These are phyloP conservation scores for Aratinga solstitialis DNA, from an alignment of 2,797 vertebrate species.

Conservation along the genomic window DNA sequence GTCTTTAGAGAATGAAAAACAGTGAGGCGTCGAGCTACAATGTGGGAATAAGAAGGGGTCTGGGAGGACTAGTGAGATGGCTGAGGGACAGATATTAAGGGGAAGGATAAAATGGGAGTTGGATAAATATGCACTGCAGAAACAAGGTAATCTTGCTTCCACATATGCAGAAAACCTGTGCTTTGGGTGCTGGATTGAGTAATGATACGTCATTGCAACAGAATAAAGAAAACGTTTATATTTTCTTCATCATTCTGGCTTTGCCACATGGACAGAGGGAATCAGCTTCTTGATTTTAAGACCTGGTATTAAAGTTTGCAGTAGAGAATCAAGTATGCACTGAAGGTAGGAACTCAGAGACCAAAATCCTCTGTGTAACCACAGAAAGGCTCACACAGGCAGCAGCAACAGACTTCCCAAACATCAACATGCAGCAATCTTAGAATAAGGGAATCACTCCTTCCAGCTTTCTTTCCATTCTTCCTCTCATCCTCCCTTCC, in stretches of 20 bases:
- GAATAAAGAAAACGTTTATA: constrained; percentile 10
- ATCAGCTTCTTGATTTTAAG: constrained; percentile 17
- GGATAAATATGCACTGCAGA: not conserved
- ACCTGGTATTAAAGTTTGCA: constrained; percentile 14
- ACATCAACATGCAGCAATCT: not conserved
- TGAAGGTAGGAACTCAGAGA: not conserved
- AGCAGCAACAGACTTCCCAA: not conserved
- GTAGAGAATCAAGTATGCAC: not conserved
- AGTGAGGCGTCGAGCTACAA: not conserved
- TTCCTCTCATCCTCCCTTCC: not conserved
- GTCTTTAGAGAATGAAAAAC: not conserved
- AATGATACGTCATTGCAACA: constrained; percentile 38
- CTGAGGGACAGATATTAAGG: not conserved
- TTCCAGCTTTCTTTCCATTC: not conserved
- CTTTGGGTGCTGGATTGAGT: not conserved
- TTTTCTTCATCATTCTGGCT: constrained; percentile 51
- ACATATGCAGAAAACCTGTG: not conserved
- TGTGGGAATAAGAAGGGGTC: not conserved
- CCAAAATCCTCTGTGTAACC: not conserved
- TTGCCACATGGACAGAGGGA: constrained; percentile 7
- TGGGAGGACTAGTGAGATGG: not conserved
- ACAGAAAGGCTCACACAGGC: not conserved
- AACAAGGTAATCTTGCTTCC: not conserved
- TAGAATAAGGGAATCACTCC: not conserved
- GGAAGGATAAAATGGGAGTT: not conserved